Evolutionary conservation across 2,797 vertebrate genomes (phyloP), one percentile per base, ranked within the genome.

Genomic region (Micrastur ruficollis): DNA sequence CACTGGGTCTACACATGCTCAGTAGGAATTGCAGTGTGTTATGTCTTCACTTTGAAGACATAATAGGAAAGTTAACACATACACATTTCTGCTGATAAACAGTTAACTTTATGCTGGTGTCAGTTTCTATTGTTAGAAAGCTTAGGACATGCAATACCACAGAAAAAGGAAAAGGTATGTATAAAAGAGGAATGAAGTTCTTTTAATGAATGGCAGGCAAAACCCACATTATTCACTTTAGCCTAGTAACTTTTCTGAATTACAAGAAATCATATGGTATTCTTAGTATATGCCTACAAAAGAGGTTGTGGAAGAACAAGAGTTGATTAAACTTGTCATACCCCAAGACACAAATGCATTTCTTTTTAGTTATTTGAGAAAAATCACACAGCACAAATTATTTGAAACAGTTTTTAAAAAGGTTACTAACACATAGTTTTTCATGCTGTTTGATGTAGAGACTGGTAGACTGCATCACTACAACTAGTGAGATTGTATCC

Each of bases 41-140:
- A 29, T 53, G 59, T 79, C 70, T 93, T 89, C 90, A 47, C 50
- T 74, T 22, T 68, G 44, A 79, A 86, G 50, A 71, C 49, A 49
- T 90, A 88, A 88, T 65, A 73, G 58, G 58, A 74, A 53, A 85
- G 50, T 59, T 82, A 85, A 79, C 40, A 81, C 12, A 20, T 58
- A 68, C 55, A 40, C 13, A 17, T n/a, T 93, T 89, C 59, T 91
- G 56, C 82, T 95, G 84, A 86, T 88, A 79, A 93, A 56, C 59
- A 76, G 29, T 81, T 82, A 73, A 73, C 34, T 70, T 47, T 65
- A 62, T 47, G 34, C 53, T 92, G 68, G 22, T 61, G 36, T 88
- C 68, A 79, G 72, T 73, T 79, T 83, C 72, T 87, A 55, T 65
- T 82, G 82, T 81, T 84, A 79, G 71, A 96, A 95, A 81, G 46